phyloP scores from a whole-genome alignment of 2,888 invertebrate genomes.

The Hylaea fasciaria region DNA sequence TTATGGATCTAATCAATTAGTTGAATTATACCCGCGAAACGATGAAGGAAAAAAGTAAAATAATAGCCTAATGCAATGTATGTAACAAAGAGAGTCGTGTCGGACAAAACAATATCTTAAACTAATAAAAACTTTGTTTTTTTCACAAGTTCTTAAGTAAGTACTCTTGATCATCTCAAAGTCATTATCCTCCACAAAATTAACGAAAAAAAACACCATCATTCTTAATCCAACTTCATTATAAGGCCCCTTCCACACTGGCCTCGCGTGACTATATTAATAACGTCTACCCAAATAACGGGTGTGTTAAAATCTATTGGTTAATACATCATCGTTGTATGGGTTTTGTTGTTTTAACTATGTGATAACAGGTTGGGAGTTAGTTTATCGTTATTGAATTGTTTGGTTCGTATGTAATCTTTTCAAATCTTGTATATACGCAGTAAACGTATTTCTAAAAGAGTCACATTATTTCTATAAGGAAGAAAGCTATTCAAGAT shows the following conservation, averaged over 20 bases:
- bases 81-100: not conserved
- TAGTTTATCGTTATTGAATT: slow-evolving; percentile 1
- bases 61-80: too few relatives aligned
- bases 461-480: too few relatives aligned
- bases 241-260: slow-evolving; percentile 37
- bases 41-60: too few relatives aligned
- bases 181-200: slow-evolving; percentile 27
- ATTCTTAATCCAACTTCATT: slow-evolving; percentile 42
- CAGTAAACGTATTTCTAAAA: too few relatives aligned
- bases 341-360: slow-evolving; percentile 27
- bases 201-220: slow-evolving; percentile 23
- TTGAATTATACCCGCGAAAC: too few relatives aligned
- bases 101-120: too few relatives aligned
- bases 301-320: slow-evolving; percentile 45
- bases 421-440: too few relatives aligned
- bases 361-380: slow-evolving; percentile 33
- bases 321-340: slow-evolving; percentile 41
- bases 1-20: too few relatives aligned
- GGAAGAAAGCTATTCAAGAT: too few relatives aligned
- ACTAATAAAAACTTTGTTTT: not conserved
- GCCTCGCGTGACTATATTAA: slow-evolving; percentile 42
- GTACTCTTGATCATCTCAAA: slow-evolving; percentile 17
- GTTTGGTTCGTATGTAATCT: too few relatives aligned
- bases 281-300: slow-evolving; percentile 44
- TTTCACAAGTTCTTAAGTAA: slow-evolving; percentile 2